These are phyloP conservation scores for Caradrina kadenii DNA, from an alignment of 2,888 invertebrate genomes.

Conservation along the genomic window DNA sequence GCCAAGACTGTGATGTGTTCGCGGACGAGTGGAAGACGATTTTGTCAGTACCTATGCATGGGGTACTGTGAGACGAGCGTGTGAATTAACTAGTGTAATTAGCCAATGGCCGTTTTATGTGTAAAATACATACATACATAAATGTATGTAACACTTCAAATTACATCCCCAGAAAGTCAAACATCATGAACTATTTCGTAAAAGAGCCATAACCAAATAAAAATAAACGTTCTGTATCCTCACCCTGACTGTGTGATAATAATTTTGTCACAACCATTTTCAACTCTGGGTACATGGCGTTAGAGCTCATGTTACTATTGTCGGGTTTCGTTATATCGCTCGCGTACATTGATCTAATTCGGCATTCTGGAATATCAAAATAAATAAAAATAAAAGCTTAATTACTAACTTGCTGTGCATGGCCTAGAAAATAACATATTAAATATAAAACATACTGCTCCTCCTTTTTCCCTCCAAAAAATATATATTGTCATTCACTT, in stretches of 20 bases:
- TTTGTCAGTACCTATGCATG: no score
- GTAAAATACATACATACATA: no score
- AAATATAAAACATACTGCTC: not conserved
- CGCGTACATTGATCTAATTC: constrained; percentile 73
- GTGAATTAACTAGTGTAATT: no score
- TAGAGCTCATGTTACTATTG: constrained; percentile 68
- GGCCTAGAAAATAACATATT: not conserved
- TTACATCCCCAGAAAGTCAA: not conserved
- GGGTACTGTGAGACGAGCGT: no score
- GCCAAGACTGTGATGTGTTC: no score
- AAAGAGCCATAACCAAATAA: constrained; percentile 30
- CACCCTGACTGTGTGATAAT: constrained; percentile 84
- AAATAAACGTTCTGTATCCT: constrained; percentile 65
- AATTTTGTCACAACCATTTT: constrained; percentile 87
- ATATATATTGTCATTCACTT: not conserved
- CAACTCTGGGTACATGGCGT: constrained; percentile 82
- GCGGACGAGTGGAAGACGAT: no score
- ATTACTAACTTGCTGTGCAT: constrained; percentile 60
- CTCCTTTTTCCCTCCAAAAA: not conserved
- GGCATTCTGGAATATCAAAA: constrained; percentile 80
- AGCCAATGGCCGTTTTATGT: no score
- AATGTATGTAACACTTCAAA: not conserved
- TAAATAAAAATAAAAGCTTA: constrained; percentile 53
- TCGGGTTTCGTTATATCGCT: constrained; percentile 73
- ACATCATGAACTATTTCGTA: constrained; percentile 16